These are phyloP conservation scores for Morpho deidamia DNA, from an alignment of 2,888 invertebrate genomes.

Conservation along the genomic window DNA sequence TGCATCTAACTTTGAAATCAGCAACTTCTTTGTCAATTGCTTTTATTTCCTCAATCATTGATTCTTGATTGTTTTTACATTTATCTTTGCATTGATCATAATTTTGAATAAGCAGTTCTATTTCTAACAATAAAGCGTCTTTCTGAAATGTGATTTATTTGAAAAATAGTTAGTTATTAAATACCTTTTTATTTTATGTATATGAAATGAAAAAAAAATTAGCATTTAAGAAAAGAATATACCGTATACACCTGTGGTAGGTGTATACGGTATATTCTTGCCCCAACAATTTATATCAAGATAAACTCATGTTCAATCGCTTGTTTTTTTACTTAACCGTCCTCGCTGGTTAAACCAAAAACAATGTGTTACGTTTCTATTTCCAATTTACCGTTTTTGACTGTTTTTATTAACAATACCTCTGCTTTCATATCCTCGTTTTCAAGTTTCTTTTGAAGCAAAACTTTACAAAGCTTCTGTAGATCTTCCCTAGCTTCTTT, in stretches of 20 bases:
- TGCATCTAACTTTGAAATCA: slow-evolving; percentile 38
- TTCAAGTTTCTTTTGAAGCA: slow-evolving; percentile 56
- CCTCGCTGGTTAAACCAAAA: neutral
- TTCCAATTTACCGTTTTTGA: neutral
- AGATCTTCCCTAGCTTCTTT: slow-evolving; percentile 57
- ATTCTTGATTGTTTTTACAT: slow-evolving; percentile 45
- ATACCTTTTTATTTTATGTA: no score
- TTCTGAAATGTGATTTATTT: slow-evolving; percentile 41
- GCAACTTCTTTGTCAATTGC: slow-evolving; percentile 42
- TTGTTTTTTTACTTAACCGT: no score
- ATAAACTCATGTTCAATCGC: no score
- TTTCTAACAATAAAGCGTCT: slow-evolving; percentile 46
- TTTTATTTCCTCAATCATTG: slow-evolving; percentile 42
- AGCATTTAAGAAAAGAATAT: no score
- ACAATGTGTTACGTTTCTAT: neutral
- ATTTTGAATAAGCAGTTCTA: slow-evolving; percentile 43
- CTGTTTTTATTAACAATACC: slow-evolving; percentile 33
- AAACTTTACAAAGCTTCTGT: slow-evolving; percentile 47
- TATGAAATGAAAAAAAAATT: no score
- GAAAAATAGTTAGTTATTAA: neutral
- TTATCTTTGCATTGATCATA: slow-evolving; percentile 47
- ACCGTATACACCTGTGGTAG: no score
- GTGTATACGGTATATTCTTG: no score
- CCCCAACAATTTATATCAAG: no score
- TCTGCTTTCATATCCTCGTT: slow-evolving; percentile 56